Evolutionary conservation across 2,113 vertebrate genomes (phyloP), one percentile per base, ranked within the genome.

Genomic region (Turdus rufiventris): DNA sequence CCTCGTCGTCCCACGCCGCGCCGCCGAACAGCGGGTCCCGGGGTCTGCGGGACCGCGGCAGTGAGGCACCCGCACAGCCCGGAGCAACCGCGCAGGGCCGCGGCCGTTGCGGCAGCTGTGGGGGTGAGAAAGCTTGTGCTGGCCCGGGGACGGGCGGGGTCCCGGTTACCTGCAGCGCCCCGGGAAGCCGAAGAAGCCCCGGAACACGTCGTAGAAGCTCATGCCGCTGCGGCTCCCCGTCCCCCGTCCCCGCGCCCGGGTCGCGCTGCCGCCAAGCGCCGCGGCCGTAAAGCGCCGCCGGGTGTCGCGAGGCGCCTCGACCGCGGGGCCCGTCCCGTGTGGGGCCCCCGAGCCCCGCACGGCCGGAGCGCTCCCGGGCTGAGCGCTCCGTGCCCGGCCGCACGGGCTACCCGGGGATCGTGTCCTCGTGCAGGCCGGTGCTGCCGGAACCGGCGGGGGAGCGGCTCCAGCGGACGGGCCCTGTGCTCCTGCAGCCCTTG

Each of bases 111-210:
- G 33, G 12, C 38, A 53, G 8, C 23, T 6, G 19, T 20, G 29
- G 56, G 8, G 38, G 38, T 38, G 57, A 5, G 10, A 0, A 33
- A 26, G 17, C 24, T 33, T 16, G n/a, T 38, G 18, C 11, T 5
- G 40, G 17, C 13, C 24, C 13, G 25, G 34, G 14, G 20, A 15
- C 23, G 16, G 36, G 33, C 19, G 21, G 25, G 20, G 6, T 13
- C 2, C 25, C 17, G 26, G 45, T 71, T 87, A 90, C 91, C 93
- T 84, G 61, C 61, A 14, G 2, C 33, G 56, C 2, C 82, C 87
- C 36, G 90, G 67, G 78, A 93, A 87, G 3, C 93, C 87, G 67
- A 90, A 94, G 57, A 94, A 94, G 6, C 93, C 73, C 4, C 93
- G 93, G 5, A 94, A 90, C 5, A 18, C 51, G 8, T 93, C 91